phyloP scores from a whole-genome alignment of 2,888 invertebrate genomes.

The Laothoe populi region DNA sequence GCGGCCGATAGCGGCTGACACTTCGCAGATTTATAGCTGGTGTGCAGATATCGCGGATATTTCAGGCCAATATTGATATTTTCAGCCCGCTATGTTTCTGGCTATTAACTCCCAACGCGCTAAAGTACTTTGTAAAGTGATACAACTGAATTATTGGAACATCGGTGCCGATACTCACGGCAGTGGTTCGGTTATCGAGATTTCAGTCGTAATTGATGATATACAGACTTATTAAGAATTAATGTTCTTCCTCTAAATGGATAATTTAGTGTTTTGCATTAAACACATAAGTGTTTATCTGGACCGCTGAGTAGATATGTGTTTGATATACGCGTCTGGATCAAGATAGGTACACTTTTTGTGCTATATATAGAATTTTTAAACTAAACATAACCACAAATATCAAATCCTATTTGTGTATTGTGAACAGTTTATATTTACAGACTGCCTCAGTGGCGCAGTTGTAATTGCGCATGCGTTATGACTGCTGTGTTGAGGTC shows the following conservation, averaged over 20 bases:
- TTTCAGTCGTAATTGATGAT: slow-evolving; percentile 27
- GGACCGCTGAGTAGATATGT: neutral
- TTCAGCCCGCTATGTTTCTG: slow-evolving; percentile 60
- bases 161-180: slow-evolving; percentile 23
- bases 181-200: slow-evolving; percentile 8
- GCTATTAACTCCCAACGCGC: slow-evolving; percentile 75
- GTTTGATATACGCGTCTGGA: neutral
- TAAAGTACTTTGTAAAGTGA: slow-evolving; percentile 71
- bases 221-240: slow-evolving; percentile 25
- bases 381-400: too few species aligned
- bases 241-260: slow-evolving; percentile 19
- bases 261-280: slow-evolving; percentile 23
- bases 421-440: too few species aligned
- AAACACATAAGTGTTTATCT: slow-evolving; percentile 24
- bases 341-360: neutral
- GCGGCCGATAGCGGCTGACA: slow-evolving; percentile 77
- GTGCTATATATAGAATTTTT: too few species aligned
- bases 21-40: slow-evolving; percentile 76
- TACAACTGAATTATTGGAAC: slow-evolving; percentile 56
- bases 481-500: too few species aligned
- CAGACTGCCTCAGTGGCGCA: too few species aligned
- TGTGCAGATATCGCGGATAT: slow-evolving; percentile 69
- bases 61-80: slow-evolving; percentile 78
- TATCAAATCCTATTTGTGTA: too few species aligned
- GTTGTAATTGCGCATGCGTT: too few species aligned